phyloP scores from a whole-genome alignment of 2,888 invertebrate genomes.

The Gymnosoma rotundatum region DNA sequence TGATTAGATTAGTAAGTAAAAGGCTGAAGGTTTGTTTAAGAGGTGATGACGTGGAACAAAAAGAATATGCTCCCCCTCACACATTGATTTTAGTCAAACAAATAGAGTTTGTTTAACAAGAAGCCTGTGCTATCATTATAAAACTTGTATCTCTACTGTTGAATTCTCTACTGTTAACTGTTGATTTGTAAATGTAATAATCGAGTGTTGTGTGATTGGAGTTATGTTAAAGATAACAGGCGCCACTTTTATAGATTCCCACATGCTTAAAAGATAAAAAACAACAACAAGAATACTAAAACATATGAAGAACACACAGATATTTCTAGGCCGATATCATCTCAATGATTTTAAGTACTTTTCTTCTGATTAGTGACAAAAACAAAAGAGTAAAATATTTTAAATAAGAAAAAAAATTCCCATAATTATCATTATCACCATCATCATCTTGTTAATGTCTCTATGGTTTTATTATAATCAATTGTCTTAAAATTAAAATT shows the following conservation, averaged over 20 bases:
- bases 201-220: constrained; percentile 52
- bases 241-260: constrained; percentile 66
- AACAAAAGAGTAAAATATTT: constrained; percentile 31
- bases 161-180: constrained; percentile 1
- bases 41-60: constrained; percentile 46
- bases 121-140: constrained; percentile 59
- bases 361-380: constrained; percentile 14
- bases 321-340: constrained; percentile 55
- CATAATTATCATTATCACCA: constrained; percentile 43
- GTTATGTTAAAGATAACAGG: constrained; percentile 52
- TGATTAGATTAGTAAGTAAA: constrained; percentile 33
- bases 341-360: constrained; percentile 12
- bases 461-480: constrained; percentile 62
- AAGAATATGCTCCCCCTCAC: constrained; percentile 17
- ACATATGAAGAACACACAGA: constrained; percentile 61
- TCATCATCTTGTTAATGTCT: constrained; percentile 54
- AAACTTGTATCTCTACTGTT: constrained; percentile 48
- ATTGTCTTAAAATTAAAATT: constrained; percentile 67
- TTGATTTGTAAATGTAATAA: constrained; percentile 63
- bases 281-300: background rate
- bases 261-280: constrained; percentile 23
- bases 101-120: constrained; percentile 50
- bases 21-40: constrained; percentile 33
- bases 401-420: constrained; percentile 7
- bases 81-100: background rate